Base-by-base conservation (phyloP, 2,888 invertebrate genomes). In the Lasioglossum pauxillum region DNA sequence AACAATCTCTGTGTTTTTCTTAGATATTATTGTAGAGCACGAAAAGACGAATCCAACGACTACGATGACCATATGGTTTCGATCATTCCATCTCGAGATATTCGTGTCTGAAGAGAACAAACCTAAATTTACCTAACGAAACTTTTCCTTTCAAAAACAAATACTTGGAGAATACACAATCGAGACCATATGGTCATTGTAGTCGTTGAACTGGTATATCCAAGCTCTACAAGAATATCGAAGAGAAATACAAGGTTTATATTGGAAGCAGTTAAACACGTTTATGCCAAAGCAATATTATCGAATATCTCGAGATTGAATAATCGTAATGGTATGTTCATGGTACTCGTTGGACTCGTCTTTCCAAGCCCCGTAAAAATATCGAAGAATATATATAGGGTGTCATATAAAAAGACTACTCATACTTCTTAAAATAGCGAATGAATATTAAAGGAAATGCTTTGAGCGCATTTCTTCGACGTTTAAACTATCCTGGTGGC, bases 401-500 rank as follows among this genome's bases (percentile, higher is more conserved):
- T 53, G 53, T n/a, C 23, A 2, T 10, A n/a, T 10, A 23, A 53
- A 53, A n/a, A 53, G 2, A n/a, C 23, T 12, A 14, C 44, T 44
- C 23, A 2, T 53, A 53, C 0, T 8, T 53, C 49, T 53, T 8
- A 2, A 53, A 53, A 53, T 8, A 53, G 53, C 53, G 53, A 53
- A 23, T 23, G 53, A 2, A 19, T 49, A 2, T 49, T 19, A 49
- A 19, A 69, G 23, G 69, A 35, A 77, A 44, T 67, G n/a, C 67
- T 35, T 67, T 67, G 77, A 67, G 35, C 77, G 31, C 69, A 27
- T 46, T 16, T 64, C 64, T 60, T 35, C 67, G 38, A 23, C 46
- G 76, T 41, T 53, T 16, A 27, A 46, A 53, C 53, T 35, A 35
- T 74, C 78, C 60, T 16, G 49, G 38, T 75, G 77, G 74, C 67